Base-by-base conservation (phyloP, 2,113 vertebrate genomes). In the Chlamydotis undulata region DNA sequence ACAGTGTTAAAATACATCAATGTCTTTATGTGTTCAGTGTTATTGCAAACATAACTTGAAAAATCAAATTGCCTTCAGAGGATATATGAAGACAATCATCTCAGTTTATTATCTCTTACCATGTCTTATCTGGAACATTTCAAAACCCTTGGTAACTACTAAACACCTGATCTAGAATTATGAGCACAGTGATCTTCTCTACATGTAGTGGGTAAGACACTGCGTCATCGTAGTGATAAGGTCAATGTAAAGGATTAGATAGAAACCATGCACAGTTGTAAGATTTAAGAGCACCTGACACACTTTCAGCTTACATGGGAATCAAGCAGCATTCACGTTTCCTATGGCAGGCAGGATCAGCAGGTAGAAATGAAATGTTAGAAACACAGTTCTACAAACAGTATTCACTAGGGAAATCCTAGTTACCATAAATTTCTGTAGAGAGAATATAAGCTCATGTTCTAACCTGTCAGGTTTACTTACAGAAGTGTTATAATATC, bases 11-110 rank as follows among this genome's bases (percentile, higher is more conserved):
- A 96, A 96, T 93, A 95, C 49, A 83, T 89, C 25, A 93, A 6
- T 86, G n/a, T 90, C 75, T 87, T 95, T 97, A 93, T 88, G 71
- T 86, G 69, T 93, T 88, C 83, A 64, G 17, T 87, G 82, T 61
- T 92, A 33, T 60, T 24, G 43, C 59, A 96, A 96, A 96, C 49
- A 73, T 43, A 56, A 94, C 93, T 96, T 97, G 76, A 94, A 97
- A 96, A 95, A 93, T 71, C 50, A 92, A 96, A 97, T 85, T 93
- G 59, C 76, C 74, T 96, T 94, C 88, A 45, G 35, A 82, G 35
- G 31, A 68, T 94, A 65, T 55, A 81, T 81, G 77, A 96, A 90
- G 71, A 85, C 70, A 33, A 71, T 33, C 43, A 63, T 93, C 74
- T 94, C 81, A 69, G 55, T 92, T 97, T 96, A 92, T 94, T 77